Evolutionary conservation across 2,888 invertebrate genomes (phyloP), one percentile per base, ranked within the genome.

Genomic region (Myopa tessellatipennis): DNA sequence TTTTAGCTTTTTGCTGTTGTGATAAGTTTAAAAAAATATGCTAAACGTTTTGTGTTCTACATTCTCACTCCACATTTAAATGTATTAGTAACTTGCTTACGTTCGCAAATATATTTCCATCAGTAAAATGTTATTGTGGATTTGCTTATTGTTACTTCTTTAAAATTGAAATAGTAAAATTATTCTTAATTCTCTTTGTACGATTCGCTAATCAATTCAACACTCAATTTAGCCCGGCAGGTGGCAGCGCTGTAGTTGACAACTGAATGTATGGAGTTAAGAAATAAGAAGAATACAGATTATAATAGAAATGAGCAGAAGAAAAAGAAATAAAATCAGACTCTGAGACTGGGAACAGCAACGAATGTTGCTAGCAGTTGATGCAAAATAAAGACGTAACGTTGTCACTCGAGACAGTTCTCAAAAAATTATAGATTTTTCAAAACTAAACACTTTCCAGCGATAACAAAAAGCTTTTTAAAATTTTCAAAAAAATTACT

Each of bases 341-440:
- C 40, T 74, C 55, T 14, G 63, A 63, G 72, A 65, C 73, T 74
- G 14, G 52, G 73, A 45, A 74, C 73, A 50, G n/a, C 55, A 50
- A 60, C 63, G 73, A 50, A 63, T 74, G 50, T 74, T 50, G 36
- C 58, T 69, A 16, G 58, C 40, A 74, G 65, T 67, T 52, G 63
- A 73, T 63, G 63, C 73, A 45, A 65, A 74, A 65, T 65, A 65
- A 67, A 63, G 65, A 38, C 65, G 74, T 63, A 65, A 36, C 40
- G 36, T 65, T 36, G 14, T 45, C 7, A 10, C 45, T 10, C 38
- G 71, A 26, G 26, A 26, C 58, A 58, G 36, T 74, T 50, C 45
- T 45, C 65, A 45, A 26, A n/a, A 65, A 45, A 67, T 36, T 74
- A 74, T 74, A 74, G 74, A 74, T 74, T 74, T 74, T 74, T 50